These are phyloP conservation scores for Pseudolaguvia tuberculata DNA, from an alignment of 2,113 vertebrate genomes.

Conservation along the genomic window DNA sequence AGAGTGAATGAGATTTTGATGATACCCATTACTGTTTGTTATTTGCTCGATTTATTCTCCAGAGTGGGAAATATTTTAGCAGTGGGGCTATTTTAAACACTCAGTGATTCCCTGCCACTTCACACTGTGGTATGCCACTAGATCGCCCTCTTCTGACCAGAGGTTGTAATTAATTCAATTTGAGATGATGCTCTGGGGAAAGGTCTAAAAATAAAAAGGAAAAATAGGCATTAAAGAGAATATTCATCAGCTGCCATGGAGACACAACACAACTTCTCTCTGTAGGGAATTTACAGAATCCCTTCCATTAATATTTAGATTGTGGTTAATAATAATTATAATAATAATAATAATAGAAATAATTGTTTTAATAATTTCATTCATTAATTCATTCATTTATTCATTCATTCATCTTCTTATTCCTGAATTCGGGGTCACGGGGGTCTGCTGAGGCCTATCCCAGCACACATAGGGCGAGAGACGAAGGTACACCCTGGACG, in stretches of 20 bases:
- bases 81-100: slow-evolving; percentile 20
- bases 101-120: neutral
- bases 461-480: no score
- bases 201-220: slow-evolving; percentile 20
- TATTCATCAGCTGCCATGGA: slow-evolving; percentile 21
- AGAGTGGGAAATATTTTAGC: slow-evolving; percentile 13
- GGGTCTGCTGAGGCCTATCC: no score
- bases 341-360: no score
- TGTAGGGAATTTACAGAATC: slow-evolving; percentile 30
- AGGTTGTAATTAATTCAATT: slow-evolving; percentile 16
- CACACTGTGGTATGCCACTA: slow-evolving; percentile 32
- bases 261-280: slow-evolving; percentile 19
- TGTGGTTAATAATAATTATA: slow-evolving; percentile 4
- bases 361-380: no score
- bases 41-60: slow-evolving; percentile 23
- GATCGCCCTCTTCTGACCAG: slow-evolving; percentile 51
- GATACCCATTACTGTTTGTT: slow-evolving; percentile 14
- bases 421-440: no score
- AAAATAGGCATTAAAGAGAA: slow-evolving; percentile 26
- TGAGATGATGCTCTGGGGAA: slow-evolving; percentile 9
- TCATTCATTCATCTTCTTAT: no score
- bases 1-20: slow-evolving; percentile 21
- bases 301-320: slow-evolving; percentile 32
- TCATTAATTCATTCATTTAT: no score
- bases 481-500: no score